A percentile compares a stretch with the other conserved stretches of the same genome.
phyloP scores from a whole-genome alignment of 2,888 invertebrate species.

The Flexamia atlantica region DNA sequence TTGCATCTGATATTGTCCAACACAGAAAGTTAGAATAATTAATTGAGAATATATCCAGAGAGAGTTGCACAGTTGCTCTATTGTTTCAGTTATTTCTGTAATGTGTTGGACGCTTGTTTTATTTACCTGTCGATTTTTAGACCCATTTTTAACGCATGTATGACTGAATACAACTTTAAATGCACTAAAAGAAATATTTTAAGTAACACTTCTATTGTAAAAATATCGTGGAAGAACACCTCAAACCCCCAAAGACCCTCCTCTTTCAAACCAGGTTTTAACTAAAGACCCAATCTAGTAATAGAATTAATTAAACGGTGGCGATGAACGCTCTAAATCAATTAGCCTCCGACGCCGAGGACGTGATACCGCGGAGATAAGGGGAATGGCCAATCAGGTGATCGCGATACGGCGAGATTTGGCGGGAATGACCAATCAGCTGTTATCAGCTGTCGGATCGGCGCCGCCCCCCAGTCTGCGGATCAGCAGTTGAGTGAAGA shows the following conservation, averaged over 20 bases:
- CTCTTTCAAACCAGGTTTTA: neutral
- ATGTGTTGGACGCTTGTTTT: no score
- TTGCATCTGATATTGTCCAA: no score
- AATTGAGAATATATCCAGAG: no score
- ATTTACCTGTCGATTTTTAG: no score
- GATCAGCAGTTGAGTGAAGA: neutral
- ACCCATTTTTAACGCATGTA: no score
- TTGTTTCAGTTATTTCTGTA: no score
- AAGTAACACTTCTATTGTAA: no score
- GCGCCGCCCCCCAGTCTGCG: neutral
- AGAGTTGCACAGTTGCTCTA: no score
- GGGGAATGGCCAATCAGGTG: constrained; percentile 13
- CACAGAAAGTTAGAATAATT: no score
- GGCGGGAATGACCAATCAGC: constrained; percentile 43
- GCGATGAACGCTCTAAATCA: constrained; percentile 39
- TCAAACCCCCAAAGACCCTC: neutral
- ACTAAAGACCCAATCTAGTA: neutral
- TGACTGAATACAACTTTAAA: no score
- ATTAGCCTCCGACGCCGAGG: constrained; percentile 16
- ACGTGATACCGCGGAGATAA: constrained; percentile 5
- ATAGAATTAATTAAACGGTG: constrained; percentile 34
- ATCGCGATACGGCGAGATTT: constrained; percentile 18
- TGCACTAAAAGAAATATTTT: no score
- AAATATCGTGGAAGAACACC: no score
- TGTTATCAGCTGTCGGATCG: constrained; percentile 24